These are phyloP conservation scores for Emmelina monodactyla DNA, from an alignment of 2,888 invertebrate species.

Conservation along the genomic window DNA sequence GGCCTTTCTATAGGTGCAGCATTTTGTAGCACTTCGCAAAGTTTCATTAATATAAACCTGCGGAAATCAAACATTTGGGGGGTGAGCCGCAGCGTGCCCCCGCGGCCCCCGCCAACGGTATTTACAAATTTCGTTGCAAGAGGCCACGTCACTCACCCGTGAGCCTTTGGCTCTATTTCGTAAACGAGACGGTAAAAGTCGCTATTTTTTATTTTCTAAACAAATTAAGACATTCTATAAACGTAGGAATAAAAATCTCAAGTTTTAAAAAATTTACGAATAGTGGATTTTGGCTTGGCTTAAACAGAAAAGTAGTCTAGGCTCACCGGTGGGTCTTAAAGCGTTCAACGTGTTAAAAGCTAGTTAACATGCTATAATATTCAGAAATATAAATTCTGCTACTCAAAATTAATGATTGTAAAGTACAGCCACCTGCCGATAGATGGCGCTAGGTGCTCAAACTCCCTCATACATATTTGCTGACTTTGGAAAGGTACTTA, in stretches of 20 bases:
- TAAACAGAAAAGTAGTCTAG: slow-evolving; percentile 3
- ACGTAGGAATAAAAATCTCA: slow-evolving; percentile 12
- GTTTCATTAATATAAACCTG: slow-evolving; percentile 6
- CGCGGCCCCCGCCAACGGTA: slow-evolving; percentile 8
- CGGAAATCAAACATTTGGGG: slow-evolving; percentile 11
- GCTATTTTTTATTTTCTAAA: slow-evolving; percentile 9
- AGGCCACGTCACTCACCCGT: slow-evolving; percentile 5
- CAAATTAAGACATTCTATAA: slow-evolving; percentile 9
- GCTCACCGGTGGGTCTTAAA: not conserved
- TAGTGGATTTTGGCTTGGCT: slow-evolving; percentile 9
- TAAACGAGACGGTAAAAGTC: slow-evolving; percentile 8
- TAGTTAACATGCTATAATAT: too few relatives aligned
- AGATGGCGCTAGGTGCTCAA: too few relatives aligned
- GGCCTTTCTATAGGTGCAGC: not conserved
- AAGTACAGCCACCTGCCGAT: too few relatives aligned
- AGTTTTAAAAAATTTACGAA: slow-evolving; percentile 11
- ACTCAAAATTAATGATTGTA: too few relatives aligned
- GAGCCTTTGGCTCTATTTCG: slow-evolving; percentile 6
- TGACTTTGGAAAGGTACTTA: too few relatives aligned
- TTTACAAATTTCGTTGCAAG: slow-evolving; percentile 3
- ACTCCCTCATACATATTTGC: too few relatives aligned
- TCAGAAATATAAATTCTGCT: too few relatives aligned
- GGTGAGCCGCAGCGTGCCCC: slow-evolving; percentile 8
- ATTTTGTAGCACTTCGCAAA: not conserved
- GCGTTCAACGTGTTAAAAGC: not conserved